Conservation (phyloP, 2,888 invertebrate species). For the Didymodactylos carnosus region DNA sequence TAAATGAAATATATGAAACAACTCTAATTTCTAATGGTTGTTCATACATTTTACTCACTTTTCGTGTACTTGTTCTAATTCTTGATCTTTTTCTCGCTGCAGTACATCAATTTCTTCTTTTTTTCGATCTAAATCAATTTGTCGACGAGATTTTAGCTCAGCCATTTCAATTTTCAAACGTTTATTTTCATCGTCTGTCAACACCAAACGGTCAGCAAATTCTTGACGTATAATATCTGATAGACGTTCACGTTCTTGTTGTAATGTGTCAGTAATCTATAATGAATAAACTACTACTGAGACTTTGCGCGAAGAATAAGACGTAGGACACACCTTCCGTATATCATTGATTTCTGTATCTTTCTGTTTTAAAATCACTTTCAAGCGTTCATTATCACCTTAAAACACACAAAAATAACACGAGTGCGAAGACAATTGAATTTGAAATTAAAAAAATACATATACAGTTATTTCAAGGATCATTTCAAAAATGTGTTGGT, state of each 20-base stretch:
- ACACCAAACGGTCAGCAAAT: conserved; percentile 33
- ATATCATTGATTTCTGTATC: conserved; percentile 30
- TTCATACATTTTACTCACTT: no score
- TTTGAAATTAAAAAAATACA: no score
- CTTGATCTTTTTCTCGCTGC: conserved; percentile 25
- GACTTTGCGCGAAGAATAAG: no score
- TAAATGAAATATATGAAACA: background rate
- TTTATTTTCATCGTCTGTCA: conserved; percentile 33
- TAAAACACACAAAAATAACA: no score
- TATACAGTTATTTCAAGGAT: no score
- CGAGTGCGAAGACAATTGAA: no score
- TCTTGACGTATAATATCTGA: conserved; percentile 35
- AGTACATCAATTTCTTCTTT: conserved; percentile 34
- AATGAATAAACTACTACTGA: no score
- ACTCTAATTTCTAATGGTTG: no score
- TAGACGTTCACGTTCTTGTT: conserved; percentile 19
- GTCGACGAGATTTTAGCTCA: conserved; percentile 28
- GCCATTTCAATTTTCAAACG: conserved; percentile 32
- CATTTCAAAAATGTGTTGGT: no score
- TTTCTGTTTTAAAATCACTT: conserved; percentile 30
- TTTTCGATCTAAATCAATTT: conserved; percentile 27
- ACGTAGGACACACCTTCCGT: conserved; percentile 30
- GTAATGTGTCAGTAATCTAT: conserved; percentile 11
- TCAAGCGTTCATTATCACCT: conserved; percentile 27
- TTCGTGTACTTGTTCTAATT: conserved; percentile 9